Evolutionary conservation across 2,888 invertebrate species (phyloP), one percentile per base, ranked within the genome.

Genomic region (Ophion ventricosus): DNA sequence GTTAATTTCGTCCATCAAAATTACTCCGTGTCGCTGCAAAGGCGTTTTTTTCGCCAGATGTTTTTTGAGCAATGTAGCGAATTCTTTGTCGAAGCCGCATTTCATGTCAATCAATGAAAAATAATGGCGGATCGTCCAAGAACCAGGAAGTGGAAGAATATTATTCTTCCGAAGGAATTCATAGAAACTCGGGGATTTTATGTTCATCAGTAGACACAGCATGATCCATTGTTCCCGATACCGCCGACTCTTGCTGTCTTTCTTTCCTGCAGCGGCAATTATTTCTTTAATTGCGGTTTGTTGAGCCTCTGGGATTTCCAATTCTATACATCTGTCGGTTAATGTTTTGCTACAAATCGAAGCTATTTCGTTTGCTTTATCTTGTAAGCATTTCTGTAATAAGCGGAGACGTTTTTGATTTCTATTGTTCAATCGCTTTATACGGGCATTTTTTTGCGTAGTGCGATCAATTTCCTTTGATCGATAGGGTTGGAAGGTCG

Each of bases 161-260:
- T 69, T 17, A 69, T 67, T 72, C 59, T 20, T 11, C 1, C 10
- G 86, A 73, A 67, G 35, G 0, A 57, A 63, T 23, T 63, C 43
- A 35, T 80, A 80, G 14, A 43, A 61, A n/a, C 72, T 23, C 23
- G 79, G 64, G 10, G 79, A 80, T 29, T 29, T 72, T 43, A 72
- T 72, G 29, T 80, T 59, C 63, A 72, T 29, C 7, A 80, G 29
- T 17, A 80, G 26, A 54, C 63, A 72, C 14, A 72, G 25, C 54
- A 80, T 25, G 59, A 80, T 59, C 79, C 72, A 80, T n/a, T 80
- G 72, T 35, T 80, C 79, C 23, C n/a, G 17, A n/a, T 80, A 80
- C 17, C 79, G 61, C 43, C 61, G 59, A 7, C 72, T 69, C 11
- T 35, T 54, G 5, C 49, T 69, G 20, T 77, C 54, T 25, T 17